Base-by-base conservation (phyloP, 2,888 invertebrate genomes). In the Tromatobia lineatoria region DNA sequence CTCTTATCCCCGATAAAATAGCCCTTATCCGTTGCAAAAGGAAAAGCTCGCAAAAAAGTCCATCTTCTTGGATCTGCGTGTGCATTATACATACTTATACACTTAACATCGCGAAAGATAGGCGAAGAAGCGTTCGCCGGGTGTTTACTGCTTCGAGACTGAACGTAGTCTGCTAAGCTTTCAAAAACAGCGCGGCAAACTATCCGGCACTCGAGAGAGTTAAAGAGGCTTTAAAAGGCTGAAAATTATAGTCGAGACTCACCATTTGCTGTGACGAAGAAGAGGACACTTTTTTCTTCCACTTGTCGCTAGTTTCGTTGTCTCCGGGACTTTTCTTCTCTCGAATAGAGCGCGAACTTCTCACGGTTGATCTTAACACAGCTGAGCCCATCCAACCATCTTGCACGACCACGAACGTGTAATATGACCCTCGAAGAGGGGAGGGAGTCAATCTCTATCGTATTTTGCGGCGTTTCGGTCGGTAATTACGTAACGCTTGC, bases 371-470 rank as follows among this genome's bases (percentile, higher is more conserved):
- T 90, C 88, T 90, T 88, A 91, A 87, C 88, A 90, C 91, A 90
- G 91, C 87, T 91, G 91, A 90, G 88, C 88, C 89, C 90, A 90
- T 91, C 86, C 91, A 86, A 90, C 91, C 91, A 91, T 91, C 88
- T 91, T 91, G 90, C 74, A 59, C 50, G 47, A 45, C 67, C 42
- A 57, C 81, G 71, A 80, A 74, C 59, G 50, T 73, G 67, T 69
- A 52, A 59, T 47, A 76, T 74, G 23, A 70, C 47, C 20, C 70
- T 15, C 34, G 71, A 45, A 42, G 66, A 59, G 52, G 71, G 66
- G 76, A 52, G 66, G 54, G 25, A 13, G 73, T 50, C 42, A 73
- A 18, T 18, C 20, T 42, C n/a, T 50, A 23, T 59, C 50, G 50
- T 79, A 25, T 69, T 66, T 82, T 66, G 76, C 52, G 66, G 42